These are phyloP conservation scores for Pempheris klunzingeri DNA, from an alignment of 2,797 vertebrate genomes.

Conservation along the genomic window DNA sequence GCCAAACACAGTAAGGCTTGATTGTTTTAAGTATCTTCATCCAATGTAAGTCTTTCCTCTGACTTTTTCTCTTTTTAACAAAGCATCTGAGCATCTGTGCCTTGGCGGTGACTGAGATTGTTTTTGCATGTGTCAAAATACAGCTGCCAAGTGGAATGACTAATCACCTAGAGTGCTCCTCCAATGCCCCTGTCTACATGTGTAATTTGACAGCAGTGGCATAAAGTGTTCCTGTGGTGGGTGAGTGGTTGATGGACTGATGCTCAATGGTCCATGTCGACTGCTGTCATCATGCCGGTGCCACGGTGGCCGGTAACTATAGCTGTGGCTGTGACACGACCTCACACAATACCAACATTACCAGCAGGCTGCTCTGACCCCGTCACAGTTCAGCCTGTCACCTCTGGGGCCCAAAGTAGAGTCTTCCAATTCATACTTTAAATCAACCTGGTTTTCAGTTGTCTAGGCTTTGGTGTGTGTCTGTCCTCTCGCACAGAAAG, in stretches of 20 bases:
- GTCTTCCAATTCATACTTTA: conserved; percentile 25
- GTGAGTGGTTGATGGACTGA: conserved; percentile 44
- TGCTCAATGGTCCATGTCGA: conserved; percentile 70
- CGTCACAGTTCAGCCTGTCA: conserved; percentile 16
- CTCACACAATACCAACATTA: conserved; percentile 36
- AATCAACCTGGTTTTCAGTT: not conserved
- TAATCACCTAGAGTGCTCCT: conserved; percentile 82
- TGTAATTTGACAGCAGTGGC: conserved; percentile 83
- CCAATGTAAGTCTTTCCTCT: not conserved
- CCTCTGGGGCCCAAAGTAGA: not conserved
- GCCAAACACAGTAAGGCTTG: not conserved
- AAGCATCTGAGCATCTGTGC: conserved; percentile 59
- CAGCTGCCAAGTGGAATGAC: conserved; percentile 84
- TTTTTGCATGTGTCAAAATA: conserved; percentile 84
- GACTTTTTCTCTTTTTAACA: conserved; percentile 37
- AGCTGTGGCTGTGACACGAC: conserved; percentile 52
- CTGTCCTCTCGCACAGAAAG: not conserved
- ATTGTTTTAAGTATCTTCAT: conserved; percentile 8
- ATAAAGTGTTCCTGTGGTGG: conserved; percentile 73
- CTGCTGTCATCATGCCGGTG: conserved; percentile 44
- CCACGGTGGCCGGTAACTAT: conserved; percentile 52
- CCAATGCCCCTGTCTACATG: conserved; percentile 75
- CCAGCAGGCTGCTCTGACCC: conserved; percentile 40
- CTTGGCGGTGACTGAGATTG: conserved; percentile 75
- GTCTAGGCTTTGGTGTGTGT: not conserved